Base-by-base conservation (phyloP, 2,797 vertebrate genomes). In the Chloroceryle amazona region DNA sequence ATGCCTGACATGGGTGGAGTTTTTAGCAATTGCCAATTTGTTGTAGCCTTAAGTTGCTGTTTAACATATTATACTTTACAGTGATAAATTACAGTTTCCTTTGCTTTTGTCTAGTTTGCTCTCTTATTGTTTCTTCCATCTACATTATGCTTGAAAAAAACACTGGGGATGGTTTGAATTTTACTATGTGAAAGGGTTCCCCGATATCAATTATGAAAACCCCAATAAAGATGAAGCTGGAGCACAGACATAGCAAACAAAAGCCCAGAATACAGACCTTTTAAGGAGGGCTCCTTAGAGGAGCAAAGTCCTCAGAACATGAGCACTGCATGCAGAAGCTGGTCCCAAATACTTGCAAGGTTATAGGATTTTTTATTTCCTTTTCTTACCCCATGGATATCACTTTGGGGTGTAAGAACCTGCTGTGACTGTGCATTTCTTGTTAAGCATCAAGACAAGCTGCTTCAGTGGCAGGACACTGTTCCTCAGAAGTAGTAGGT, bases 21-120 rank as follows among this genome's bases (percentile, higher is more conserved):
- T 97, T 97, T 96, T 89, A 93, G 83, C 65, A 95, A 80, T 6
- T 87, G 72, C 71, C 90, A 55, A 52, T 93, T 90, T 93, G 49
- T 89, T 78, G 37, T 81, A 85, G 82, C 71, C 51, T 86, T 86
- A 81, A 94, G 81, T 67, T 97, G 35, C 29, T 90, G 31, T 97
- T 86, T 91, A 74, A 91, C 46, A n/a, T 91, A 22, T 7, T 35
- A 18, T 81, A 86, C 46, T 91, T 94, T 73, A 54, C 90, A 93
- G 70, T 51, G 37, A 81, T 71, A 83, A 57, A 74, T 71, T 90
- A 37, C 31, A n/a, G 67, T 94, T 96, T 93, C 63, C 60, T 93
- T 96, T 72, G 94, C 49, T 82, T 90, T 41, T 80, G 74, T 80
- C 42, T 90, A 31, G 58, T 93, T 89, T 80, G 15, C 55, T 85